Evolutionary conservation across 2,797 vertebrate species (phyloP).

Genomic region (Sciurus carolinensis): DNA sequence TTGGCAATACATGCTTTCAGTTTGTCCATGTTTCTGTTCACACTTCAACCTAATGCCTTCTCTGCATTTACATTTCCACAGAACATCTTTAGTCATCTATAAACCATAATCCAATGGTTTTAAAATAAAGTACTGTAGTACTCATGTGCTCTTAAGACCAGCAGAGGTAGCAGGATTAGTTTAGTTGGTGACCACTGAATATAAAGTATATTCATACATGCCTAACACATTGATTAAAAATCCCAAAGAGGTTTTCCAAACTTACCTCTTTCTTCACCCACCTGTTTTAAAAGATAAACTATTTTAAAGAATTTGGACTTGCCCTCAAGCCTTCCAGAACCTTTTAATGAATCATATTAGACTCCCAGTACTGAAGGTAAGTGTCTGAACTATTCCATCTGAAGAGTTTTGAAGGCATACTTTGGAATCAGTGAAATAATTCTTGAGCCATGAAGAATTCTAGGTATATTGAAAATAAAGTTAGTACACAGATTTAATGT

Average conservation of each 20-base stretch:
- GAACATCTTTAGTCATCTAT: background rate
- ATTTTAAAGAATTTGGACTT: conserved; percentile 21
- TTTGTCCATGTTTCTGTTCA: background rate
- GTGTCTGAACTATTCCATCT: background rate
- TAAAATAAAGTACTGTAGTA: background rate
- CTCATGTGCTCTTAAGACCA: background rate
- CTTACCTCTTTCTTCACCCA: background rate
- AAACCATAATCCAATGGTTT: background rate
- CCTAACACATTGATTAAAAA: background rate
- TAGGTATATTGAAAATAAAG: background rate
- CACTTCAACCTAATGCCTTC: background rate
- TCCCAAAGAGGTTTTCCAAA: background rate
- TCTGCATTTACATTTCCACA: rapidly evolving
- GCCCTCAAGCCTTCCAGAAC: background rate
- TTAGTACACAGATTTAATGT: background rate
- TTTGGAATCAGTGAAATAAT: background rate
- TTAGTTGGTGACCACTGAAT: background rate
- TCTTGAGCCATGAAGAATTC: background rate
- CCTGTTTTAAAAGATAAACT: background rate
- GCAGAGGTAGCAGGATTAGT: background rate
- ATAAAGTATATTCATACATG: background rate
- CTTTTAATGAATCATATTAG: background rate
- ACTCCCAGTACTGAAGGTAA: background rate
- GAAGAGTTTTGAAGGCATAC: background rate
- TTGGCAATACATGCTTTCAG: background rate